A percentile compares a stretch with the other conserved stretches of the same genome.
phyloP scores from a whole-genome alignment of 2,113 vertebrate genomes.

The Rhombomys opimus region DNA sequence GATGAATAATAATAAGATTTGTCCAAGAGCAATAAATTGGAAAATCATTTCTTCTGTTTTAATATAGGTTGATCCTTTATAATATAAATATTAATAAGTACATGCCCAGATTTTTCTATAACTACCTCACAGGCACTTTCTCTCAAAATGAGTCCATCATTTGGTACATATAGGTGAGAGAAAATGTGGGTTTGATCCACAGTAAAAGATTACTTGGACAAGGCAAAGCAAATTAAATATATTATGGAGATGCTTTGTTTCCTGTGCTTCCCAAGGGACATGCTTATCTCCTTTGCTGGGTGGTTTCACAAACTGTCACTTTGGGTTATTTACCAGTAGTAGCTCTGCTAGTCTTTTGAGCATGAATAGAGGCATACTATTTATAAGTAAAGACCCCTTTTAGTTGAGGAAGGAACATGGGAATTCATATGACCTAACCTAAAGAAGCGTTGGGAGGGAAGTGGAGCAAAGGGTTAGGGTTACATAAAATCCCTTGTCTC shows the following conservation, averaged over 20 bases:
- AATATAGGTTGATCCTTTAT: background rate
- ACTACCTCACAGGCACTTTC: background rate
- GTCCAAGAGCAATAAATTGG: background rate
- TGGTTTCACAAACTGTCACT: background rate
- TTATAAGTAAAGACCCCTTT: background rate
- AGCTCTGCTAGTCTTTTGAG: background rate
- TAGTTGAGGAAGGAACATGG: background rate
- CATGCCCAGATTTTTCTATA: background rate
- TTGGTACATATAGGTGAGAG: background rate
- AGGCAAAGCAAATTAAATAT: background rate
- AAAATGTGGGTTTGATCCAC: background rate
- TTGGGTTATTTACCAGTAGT: background rate
- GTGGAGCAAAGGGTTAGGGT: no score
- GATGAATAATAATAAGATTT: background rate
- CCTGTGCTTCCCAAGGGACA: background rate
- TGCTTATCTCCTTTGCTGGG: background rate
- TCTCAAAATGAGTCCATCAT: background rate
- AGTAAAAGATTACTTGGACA: background rate
- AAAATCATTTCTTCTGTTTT: background rate
- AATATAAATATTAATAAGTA: background rate
- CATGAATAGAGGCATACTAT: background rate
- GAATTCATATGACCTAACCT: background rate
- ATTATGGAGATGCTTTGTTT: background rate
- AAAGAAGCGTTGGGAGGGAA: background rate
- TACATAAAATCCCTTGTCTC: background rate